Evolutionary conservation across 2,113 vertebrate genomes (phyloP).

Genomic region (Pseudolaguvia tuberculata): DNA sequence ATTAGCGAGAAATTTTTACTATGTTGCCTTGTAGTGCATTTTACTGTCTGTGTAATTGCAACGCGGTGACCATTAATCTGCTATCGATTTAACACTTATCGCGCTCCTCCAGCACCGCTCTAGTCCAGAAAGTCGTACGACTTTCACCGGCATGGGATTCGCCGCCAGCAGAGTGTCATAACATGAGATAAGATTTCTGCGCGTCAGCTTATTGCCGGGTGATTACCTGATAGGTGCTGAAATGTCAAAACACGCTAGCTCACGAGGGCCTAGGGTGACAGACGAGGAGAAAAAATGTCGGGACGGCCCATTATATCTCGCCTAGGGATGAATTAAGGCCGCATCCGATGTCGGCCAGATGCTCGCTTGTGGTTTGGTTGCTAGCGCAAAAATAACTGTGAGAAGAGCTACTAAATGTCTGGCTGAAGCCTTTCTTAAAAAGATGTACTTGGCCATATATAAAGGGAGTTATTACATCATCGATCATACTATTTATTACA

Average conservation of each 20-base stretch:
- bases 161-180: background rate
- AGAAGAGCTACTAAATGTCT: slow-evolving; percentile 47
- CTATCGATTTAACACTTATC: slow-evolving; percentile 35
- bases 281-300: slow-evolving; percentile 36
- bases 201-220: background rate
- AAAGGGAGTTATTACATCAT: background rate
- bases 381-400: slow-evolving; percentile 43
- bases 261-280: slow-evolving; percentile 25
- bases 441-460: background rate
- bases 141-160: slow-evolving; percentile 18
- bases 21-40: slow-evolving; percentile 23
- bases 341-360: slow-evolving; percentile 31
- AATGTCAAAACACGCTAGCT: slow-evolving; percentile 12
- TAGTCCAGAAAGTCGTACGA: background rate
- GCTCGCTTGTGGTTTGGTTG: slow-evolving; percentile 30
- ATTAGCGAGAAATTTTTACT: slow-evolving; percentile 14
- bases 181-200: slow-evolving; percentile 22
- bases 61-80: slow-evolving; percentile 28
- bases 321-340: slow-evolving; percentile 33
- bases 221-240: slow-evolving; percentile 14
- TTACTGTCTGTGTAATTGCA: slow-evolving; percentile 32
- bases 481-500: too few species aligned
- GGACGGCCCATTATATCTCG: slow-evolving; percentile 28
- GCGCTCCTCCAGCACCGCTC: background rate
- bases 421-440: slow-evolving; percentile 24